Conservation (phyloP, 1,140 invertebrate species). For the Scylla paramamosain region DNA sequence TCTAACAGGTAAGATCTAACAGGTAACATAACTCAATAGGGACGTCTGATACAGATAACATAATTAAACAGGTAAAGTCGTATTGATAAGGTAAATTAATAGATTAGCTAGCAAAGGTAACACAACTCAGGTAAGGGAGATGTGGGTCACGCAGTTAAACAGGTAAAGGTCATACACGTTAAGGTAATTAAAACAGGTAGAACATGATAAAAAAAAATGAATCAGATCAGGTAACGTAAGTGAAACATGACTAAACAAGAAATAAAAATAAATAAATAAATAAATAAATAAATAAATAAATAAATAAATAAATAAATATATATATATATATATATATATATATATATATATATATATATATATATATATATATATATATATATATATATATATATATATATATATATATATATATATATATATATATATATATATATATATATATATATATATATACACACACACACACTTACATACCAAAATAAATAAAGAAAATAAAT, state of each 20-base stretch:
- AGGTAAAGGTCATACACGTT: no score
- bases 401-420: not conserved
- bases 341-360: constrained; percentile 12
- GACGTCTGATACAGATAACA: no score
- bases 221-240: not conserved
- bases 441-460: constrained; percentile 27
- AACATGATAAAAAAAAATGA: not conserved
- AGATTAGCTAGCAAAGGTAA: no score
- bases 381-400: not conserved
- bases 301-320: not conserved
- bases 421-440: constrained; percentile 34
- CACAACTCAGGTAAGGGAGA: no score
- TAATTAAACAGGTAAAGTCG: no score
- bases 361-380: not conserved
- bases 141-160: no score
- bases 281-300: constrained; percentile 9
- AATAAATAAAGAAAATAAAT: not conserved
- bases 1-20: no score
- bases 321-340: constrained; percentile 12
- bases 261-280: not conserved
- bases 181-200: not conserved
- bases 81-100: no score
- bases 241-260: not conserved
- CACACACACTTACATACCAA: not conserved
- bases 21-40: no score